Conservation (phyloP, 2,888 invertebrate species). For the Agriotes lineatus region DNA sequence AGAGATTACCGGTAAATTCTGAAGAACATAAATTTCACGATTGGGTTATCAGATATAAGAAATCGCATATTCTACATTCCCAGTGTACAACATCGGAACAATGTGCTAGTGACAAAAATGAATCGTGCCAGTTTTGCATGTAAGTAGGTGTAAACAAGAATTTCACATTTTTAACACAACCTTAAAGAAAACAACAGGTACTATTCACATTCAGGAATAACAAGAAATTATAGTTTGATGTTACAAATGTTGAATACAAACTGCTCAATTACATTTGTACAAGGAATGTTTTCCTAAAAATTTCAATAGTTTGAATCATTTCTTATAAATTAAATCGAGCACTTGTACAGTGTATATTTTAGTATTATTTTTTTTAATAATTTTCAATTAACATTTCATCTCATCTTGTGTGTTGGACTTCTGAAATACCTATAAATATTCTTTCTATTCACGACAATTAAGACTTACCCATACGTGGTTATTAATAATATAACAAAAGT, state of each 20-base stretch:
- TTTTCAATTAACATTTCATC: no score
- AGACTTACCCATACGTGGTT: background rate
- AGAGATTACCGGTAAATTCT: conserved; percentile 72
- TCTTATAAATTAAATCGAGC: no score
- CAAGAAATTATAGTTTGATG: background rate
- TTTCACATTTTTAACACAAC: conserved; percentile 5
- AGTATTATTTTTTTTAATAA: no score
- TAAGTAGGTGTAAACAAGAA: conserved; percentile 59
- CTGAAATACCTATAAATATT: no score
- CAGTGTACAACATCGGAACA: conserved; percentile 78
- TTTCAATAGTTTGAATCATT: no score
- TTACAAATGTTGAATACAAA: no score
- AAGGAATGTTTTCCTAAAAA: no score
- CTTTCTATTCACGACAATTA: no score
- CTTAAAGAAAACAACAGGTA: background rate
- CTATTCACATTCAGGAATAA: no score
- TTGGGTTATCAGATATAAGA: conserved; percentile 80
- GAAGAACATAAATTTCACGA: conserved; percentile 75
- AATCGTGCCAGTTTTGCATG: conserved; percentile 74
- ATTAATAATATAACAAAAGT: conserved; percentile 15
- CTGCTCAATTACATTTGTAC: no score
- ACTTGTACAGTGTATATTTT: no score
- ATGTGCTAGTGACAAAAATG: conserved; percentile 68
- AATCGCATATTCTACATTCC: conserved; percentile 87
- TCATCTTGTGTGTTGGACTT: no score